Conservation (phyloP, 2,113 vertebrate species). For the Microcebus lehilahytsara region DNA sequence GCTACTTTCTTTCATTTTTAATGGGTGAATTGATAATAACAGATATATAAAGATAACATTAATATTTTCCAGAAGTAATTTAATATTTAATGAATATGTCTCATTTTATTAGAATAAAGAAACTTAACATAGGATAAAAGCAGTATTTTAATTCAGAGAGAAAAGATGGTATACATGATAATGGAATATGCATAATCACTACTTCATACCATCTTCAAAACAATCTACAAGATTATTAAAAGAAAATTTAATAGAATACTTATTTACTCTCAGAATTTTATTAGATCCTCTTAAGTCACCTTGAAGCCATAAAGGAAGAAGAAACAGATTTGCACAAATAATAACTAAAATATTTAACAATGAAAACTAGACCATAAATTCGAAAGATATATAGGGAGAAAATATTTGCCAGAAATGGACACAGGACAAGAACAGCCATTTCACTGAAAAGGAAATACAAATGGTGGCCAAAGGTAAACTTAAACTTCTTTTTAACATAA, state of each 20-base stretch:
- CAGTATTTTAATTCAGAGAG: neutral
- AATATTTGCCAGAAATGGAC: neutral
- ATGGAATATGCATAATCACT: neutral
- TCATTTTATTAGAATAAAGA: constrained; percentile 9
- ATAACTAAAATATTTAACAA: neutral
- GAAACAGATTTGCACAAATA: neutral
- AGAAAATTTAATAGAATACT: neutral
- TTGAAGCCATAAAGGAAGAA: constrained; percentile 1
- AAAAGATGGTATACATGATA: neutral
- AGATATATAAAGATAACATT: neutral
- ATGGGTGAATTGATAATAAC: neutral
- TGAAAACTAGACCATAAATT: neutral
- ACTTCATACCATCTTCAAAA: neutral
- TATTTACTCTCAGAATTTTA: neutral
- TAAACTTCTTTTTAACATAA: neutral
- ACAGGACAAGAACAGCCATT: neutral
- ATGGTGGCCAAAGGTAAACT: neutral
- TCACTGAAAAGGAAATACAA: neutral
- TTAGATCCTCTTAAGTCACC: neutral
- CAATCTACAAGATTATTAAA: neutral
- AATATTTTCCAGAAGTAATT: neutral
- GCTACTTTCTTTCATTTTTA: neutral
- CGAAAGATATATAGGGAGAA: neutral
- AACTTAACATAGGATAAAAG: neutral
- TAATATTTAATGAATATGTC: neutral